These are phyloP conservation scores for Phyllotreta striolata DNA, from an alignment of 2,888 invertebrate species.

Conservation along the genomic window DNA sequence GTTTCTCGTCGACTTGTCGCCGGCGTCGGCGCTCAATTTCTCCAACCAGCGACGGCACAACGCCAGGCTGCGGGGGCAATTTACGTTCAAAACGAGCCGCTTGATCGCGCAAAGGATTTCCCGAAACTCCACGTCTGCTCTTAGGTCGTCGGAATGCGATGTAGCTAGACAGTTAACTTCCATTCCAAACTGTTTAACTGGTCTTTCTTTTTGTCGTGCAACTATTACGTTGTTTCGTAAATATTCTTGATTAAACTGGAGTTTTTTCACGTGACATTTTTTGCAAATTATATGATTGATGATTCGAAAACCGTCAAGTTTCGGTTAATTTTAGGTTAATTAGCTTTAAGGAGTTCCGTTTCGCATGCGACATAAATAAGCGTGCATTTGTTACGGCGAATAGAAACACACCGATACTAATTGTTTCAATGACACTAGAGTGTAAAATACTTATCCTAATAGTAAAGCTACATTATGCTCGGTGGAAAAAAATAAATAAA, in stretches of 20 bases:
- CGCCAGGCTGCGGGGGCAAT: conserved; percentile 44
- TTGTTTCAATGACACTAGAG: too few relatives aligned
- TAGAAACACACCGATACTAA: too few relatives aligned
- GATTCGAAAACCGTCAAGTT: too few relatives aligned
- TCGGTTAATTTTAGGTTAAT: too few relatives aligned
- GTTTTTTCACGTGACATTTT: too few relatives aligned
- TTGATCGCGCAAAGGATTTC: conserved; percentile 47
- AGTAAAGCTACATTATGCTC: not conserved
- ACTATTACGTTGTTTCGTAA: conserved; percentile 2
- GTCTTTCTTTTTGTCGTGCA: not conserved
- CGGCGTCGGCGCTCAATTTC: conserved; percentile 41
- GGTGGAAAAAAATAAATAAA: too few relatives aligned
- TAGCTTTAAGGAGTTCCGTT: too few relatives aligned
- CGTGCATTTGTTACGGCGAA: too few relatives aligned
- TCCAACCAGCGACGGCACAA: conserved; percentile 49
- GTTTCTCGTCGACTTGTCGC: conserved; percentile 44
- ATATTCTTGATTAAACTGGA: not conserved
- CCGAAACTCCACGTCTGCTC: conserved; percentile 47
- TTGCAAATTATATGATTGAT: too few relatives aligned
- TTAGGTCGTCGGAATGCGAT: conserved; percentile 24
- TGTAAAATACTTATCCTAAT: too few relatives aligned
- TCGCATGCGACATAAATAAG: too few relatives aligned
- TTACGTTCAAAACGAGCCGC: conserved; percentile 46
- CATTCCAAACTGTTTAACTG: conserved; percentile 25
- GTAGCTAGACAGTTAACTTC: conserved; percentile 13